phyloP scores from a whole-genome alignment of 2,888 invertebrate species.

The Aricia artaxerxes region DNA sequence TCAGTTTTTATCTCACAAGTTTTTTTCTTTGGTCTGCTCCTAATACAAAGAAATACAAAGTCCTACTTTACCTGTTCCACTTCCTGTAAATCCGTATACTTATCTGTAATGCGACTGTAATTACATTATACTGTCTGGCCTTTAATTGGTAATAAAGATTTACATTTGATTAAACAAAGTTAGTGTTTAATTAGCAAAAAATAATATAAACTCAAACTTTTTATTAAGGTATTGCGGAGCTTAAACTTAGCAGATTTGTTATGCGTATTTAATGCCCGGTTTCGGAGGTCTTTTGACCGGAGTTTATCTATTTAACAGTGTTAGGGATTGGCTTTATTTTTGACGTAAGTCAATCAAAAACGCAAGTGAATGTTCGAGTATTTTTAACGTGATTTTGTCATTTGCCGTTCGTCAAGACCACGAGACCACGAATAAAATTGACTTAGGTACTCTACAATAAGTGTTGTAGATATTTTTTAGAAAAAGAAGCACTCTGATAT shows the following conservation, averaged over 20 bases:
- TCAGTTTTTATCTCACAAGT: background rate
- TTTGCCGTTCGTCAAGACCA: background rate
- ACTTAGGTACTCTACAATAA: too few species aligned
- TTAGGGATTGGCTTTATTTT: too few species aligned
- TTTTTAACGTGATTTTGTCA: too few species aligned
- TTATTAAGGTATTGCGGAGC: background rate
- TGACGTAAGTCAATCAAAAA: too few species aligned
- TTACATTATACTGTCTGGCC: constrained; percentile 1
- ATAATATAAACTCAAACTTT: background rate
- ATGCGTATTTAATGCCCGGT: background rate
- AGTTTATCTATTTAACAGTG: background rate
- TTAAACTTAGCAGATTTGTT: background rate
- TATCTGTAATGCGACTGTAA: constrained; percentile 1
- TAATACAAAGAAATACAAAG: constrained; percentile 10
- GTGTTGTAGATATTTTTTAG: too few species aligned
- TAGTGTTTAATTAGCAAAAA: background rate
- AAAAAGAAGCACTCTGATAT: too few species aligned
- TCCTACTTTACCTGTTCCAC: background rate
- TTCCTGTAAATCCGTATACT: constrained; percentile 14
- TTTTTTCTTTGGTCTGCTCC: background rate
- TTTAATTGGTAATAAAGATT: constrained; percentile 5
- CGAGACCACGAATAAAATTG: too few species aligned
- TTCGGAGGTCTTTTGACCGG: too few species aligned
- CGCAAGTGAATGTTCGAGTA: too few species aligned
- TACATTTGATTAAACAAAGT: background rate